These are phyloP conservation scores for Caenorhabditis briggsae DNA, from an alignment of 1,140 invertebrate species.

Conservation along the genomic window DNA sequence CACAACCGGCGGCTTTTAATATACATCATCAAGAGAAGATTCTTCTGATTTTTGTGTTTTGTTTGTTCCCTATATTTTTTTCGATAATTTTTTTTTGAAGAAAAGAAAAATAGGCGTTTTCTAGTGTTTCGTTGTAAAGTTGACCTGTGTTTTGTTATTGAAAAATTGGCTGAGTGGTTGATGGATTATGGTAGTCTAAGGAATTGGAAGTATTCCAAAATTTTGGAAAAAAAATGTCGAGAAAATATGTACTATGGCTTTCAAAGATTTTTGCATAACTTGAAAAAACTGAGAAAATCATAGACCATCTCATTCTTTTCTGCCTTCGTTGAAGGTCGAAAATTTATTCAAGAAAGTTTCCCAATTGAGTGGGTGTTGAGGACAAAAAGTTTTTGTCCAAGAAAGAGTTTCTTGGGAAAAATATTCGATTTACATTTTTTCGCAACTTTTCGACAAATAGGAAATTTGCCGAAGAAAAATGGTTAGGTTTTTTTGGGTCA, in stretches of 20 bases:
- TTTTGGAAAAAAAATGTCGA: not conserved
- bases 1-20: not conserved
- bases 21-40: not conserved
- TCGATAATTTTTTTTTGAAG: not conserved
- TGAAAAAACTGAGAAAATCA: too few species aligned
- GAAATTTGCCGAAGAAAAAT: not conserved
- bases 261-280: too few species aligned
- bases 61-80: not conserved
- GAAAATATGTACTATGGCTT: too few species aligned
- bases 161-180: too few species aligned
- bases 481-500: not conserved
- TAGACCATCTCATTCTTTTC: too few species aligned
- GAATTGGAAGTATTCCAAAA: not conserved
- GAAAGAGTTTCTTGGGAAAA: not conserved
- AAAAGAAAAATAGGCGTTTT: not conserved
- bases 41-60: conserved; percentile 15
- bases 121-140: not conserved
- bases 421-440: not conserved
- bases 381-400: too few species aligned
- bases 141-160: too few species aligned
- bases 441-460: not conserved
- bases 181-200: too few species aligned
- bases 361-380: too few species aligned
- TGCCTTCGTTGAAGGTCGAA: too few species aligned
- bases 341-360: too few species aligned